These are phyloP conservation scores for Gallinago media DNA, from an alignment of 2,113 vertebrate species.

Conservation along the genomic window DNA sequence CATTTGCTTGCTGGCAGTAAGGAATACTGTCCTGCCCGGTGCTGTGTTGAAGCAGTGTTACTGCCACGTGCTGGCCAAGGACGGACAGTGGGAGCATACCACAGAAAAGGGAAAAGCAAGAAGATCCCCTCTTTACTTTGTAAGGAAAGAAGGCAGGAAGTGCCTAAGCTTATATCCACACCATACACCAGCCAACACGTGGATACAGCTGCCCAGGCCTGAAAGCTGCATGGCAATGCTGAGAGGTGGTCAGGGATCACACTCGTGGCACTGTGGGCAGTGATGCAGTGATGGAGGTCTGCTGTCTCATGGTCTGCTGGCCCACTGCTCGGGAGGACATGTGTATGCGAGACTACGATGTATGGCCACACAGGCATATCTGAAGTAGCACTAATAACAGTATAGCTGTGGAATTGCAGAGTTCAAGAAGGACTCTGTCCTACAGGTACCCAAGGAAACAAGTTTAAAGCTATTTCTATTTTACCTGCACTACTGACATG, in stretches of 20 bases:
- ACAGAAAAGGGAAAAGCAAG: neutral
- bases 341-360: rapidly evolving
- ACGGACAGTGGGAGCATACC: neutral
- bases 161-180: neutral
- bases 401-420: neutral
- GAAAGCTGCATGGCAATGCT: neutral
- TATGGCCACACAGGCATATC: neutral
- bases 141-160: neutral
- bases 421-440: neutral
- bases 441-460: neutral
- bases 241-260: neutral
- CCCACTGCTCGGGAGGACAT: rapidly evolving
- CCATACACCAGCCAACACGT: neutral
- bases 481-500: too few species aligned
- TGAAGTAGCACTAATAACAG: neutral
- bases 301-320: neutral
- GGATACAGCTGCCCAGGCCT: neutral
- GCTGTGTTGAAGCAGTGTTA: neutral
- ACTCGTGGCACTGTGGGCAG: neutral
- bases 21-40: rapidly evolving
- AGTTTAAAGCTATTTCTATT: neutral
- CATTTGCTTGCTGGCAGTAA: neutral
- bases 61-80: neutral
- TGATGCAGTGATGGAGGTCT: neutral
- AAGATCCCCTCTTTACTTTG: neutral